Evolutionary conservation across 2,888 invertebrate genomes (phyloP), one percentile per base, ranked within the genome.

Genomic region (Sclerodermus sp.): DNA sequence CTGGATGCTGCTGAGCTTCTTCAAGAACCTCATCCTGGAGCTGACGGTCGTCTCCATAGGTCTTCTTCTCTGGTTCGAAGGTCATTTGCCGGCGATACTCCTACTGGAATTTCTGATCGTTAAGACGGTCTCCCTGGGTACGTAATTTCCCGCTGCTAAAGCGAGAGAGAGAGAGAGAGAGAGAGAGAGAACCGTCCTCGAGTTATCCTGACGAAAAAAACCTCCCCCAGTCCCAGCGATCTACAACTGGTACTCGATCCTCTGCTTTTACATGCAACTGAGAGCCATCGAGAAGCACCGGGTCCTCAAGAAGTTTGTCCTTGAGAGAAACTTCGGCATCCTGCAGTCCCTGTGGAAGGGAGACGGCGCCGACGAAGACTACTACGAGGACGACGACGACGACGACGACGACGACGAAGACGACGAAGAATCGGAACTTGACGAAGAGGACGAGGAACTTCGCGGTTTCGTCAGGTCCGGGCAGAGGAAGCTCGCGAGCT

Each of bases 1-100:
- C 2, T 77, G 77, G 77, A 49, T 77, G 30, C 51, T 66, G 5
- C 43, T 72, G 2, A 71, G 70, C 18, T 68, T 68, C 8, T 51
- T 76, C 10, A 67, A 72, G 44, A 67, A 71, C 40, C 51, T 75
- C 29, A 30, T 68, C 4, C 60, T 73, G 12, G 75, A 76, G 51
- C 47, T 64, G 0, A 37, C 73, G 13, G 57, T 68, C 1, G 31
- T 69, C 1, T 18, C 48, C 0, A 49, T 71, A 2, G 58, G 64
- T 0, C 29, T 67, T 1, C 29, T 68, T 9, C 56, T 73, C 12
- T 71, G 68, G 59, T 44, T 55, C 18, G 61, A 65, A 17, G 52
- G 50, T 13, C 51, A 51, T 9, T 53, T 70, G 8, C 56, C 72
- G 0, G 44, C 51, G 0, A 31, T 42, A 8, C 50, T 67, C 3